A percentile compares a stretch with the other conserved stretches of the same genome.
These are phyloP conservation scores for Caenorhabditis virilis DNA, from an alignment of 2,888 invertebrate genomes.

Conservation along the genomic window DNA sequence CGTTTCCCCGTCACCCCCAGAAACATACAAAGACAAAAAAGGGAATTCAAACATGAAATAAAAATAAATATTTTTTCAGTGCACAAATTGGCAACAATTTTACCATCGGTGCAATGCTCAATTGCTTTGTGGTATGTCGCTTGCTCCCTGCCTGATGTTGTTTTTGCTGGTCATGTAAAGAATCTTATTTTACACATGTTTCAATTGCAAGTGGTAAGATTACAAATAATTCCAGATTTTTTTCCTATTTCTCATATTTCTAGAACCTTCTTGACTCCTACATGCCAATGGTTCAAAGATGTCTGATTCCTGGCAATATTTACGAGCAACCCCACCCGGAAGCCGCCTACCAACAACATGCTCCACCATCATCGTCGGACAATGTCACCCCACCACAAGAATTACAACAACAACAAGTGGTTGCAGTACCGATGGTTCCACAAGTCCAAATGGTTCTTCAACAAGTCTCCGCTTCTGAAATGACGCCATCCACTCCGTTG, in stretches of 20 bases:
- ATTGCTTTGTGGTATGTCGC: slow-evolving; percentile 40
- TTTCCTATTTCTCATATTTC: background rate
- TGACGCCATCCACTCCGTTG: slow-evolving; percentile 29
- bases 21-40: too few relatives aligned
- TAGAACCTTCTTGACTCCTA: slow-evolving; percentile 28
- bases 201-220: slow-evolving; percentile 28
- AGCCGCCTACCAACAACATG: background rate
- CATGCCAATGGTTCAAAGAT: slow-evolving; percentile 27
- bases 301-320: slow-evolving; percentile 9
- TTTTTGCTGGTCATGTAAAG: too few relatives aligned
- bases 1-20: too few relatives aligned
- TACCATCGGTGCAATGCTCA: slow-evolving; percentile 49
- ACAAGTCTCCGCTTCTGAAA: slow-evolving; percentile 12
- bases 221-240: too few relatives aligned
- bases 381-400: background rate
- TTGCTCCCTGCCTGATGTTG: slow-evolving; percentile 1
- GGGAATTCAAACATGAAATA: too few relatives aligned
- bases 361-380: background rate
- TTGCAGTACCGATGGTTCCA: background rate
- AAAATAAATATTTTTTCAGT: slow-evolving; percentile 33
- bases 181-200: slow-evolving; percentile 19
- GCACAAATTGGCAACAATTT: slow-evolving; percentile 41
- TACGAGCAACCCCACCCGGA: slow-evolving; percentile 5
- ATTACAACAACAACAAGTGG: background rate
- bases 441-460: slow-evolving; percentile 7